Evolutionary conservation across 2,888 invertebrate genomes (phyloP).

Genomic region (Idaea dimidiata): DNA sequence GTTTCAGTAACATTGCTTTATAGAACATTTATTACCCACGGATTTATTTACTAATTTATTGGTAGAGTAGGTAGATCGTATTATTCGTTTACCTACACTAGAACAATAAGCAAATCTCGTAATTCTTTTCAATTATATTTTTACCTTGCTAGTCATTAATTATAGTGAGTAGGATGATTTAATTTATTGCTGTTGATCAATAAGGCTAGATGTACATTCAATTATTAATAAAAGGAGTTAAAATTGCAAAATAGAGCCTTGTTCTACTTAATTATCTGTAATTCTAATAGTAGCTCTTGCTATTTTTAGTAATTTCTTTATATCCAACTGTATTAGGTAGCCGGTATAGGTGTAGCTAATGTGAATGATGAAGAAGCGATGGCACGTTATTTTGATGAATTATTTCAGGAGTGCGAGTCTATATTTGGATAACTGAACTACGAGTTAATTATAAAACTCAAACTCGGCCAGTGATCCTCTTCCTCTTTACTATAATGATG

Average conservation of each 20-base stretch:
- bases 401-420: slow-evolving; percentile 38
- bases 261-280: not conserved
- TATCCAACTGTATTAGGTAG: not conserved
- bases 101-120: slow-evolving; percentile 8
- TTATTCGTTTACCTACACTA: not conserved
- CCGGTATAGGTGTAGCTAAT: slow-evolving; percentile 12
- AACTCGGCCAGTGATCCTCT: slow-evolving; percentile 38
- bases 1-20: not conserved
- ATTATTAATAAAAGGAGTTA: slow-evolving; percentile 11
- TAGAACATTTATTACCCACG: slow-evolving; percentile 13
- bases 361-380: slow-evolving; percentile 26
- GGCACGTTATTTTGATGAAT: slow-evolving; percentile 50
- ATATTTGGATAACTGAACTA: slow-evolving; percentile 53
- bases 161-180: not conserved
- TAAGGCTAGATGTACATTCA: not conserved
- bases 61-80: not conserved
- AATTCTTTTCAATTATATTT: slow-evolving; percentile 16
- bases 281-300: not conserved
- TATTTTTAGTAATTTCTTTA: not conserved
- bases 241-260: not conserved
- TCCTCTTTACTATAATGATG: slow-evolving; percentile 36
- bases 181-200: not conserved
- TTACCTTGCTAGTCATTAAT: not conserved
- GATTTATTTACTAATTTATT: slow-evolving; percentile 2
- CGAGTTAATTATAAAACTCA: slow-evolving; percentile 46